phyloP scores from a whole-genome alignment of 2,113 vertebrate species.

The Grus americana region DNA sequence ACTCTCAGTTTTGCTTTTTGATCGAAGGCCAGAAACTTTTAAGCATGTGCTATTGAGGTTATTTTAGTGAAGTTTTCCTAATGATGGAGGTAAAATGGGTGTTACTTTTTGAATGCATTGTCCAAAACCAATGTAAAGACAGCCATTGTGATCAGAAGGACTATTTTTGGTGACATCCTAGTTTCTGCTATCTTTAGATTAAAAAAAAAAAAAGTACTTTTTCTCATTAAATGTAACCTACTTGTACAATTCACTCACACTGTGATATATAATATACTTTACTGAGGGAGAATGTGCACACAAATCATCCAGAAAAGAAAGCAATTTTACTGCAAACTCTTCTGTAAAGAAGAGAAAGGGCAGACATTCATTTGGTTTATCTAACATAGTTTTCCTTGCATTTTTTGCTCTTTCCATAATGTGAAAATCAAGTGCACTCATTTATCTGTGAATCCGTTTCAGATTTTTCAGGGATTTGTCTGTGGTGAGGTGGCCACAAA shows the following conservation, averaged over 20 bases:
- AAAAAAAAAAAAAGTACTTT: neutral
- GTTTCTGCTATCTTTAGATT: constrained; percentile 42
- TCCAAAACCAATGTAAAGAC: constrained; percentile 11
- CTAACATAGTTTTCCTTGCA: neutral
- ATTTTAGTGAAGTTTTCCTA: constrained; percentile 26
- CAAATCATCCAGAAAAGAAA: constrained; percentile 1
- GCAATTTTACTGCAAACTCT: neutral
- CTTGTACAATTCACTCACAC: constrained; percentile 28
- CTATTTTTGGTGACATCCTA: constrained; percentile 41
- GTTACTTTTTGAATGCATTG: constrained; percentile 16
- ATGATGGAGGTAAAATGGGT: neutral
- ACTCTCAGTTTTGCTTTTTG: constrained; percentile 4
- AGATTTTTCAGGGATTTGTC: neutral
- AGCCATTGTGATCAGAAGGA: constrained; percentile 10
- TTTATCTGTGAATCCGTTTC: neutral
- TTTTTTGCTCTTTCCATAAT: neutral
- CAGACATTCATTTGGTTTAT: neutral
- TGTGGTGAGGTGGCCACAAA: neutral
- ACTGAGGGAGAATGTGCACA: neutral
- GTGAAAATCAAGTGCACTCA: neutral
- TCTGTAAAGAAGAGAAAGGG: neutral
- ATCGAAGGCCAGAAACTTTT: neutral
- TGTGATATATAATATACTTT: constrained; percentile 32
- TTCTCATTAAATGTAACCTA: constrained; percentile 60
- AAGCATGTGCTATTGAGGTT: neutral